Evolutionary conservation across 2,113 vertebrate species (phyloP), one percentile per base, ranked within the genome.

Genomic region (Synodontis membranacea): DNA sequence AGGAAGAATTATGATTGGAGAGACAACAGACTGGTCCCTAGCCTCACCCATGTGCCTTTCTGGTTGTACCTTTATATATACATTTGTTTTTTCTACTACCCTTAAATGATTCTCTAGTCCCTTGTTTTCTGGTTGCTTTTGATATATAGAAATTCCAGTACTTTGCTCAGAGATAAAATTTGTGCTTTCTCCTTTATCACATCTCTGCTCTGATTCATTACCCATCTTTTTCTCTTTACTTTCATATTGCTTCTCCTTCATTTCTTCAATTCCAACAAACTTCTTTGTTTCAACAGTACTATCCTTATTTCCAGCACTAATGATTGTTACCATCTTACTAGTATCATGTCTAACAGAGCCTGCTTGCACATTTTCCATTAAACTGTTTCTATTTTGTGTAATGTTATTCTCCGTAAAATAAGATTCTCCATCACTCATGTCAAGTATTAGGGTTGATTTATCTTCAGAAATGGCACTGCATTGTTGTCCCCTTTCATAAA

Each of bases 1-100:
- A 46, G 86, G 87, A 34, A 88, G 87, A 62, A 86, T 87, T 81
- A 90, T 86, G 23, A 88, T 80, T 75, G 82, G 84, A 68, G 84
- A 66, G 31, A 66, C 60, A 2, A 90, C 23, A 86, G 83, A 15
- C 37, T 91, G 86, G 14, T 56, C 3, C 89, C 80, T 89, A 86
- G 46, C 76, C 75, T 70, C 88, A 19, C 74, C 54, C 15, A 83
- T 39, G 60, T 54, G 84, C 74, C 48, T 86, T n/a, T 89, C 83
- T 0, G 66, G 75, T 84, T 87, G 86, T 78, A 28, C 81, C 56
- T 90, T 88, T 68, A 34, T 74, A 25, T 74, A 14, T 19, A 37
- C 86, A 11, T 89, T 89, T 66, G 89, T 75, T 80, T 91, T 88
- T 19, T 89, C 82, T 0, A 52, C 54, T 76, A 89, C 66, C 12